Evolutionary conservation across 1,140 invertebrate genomes (phyloP), one percentile per base, ranked within the genome.

Genomic region (Onthophagus taurus): DNA sequence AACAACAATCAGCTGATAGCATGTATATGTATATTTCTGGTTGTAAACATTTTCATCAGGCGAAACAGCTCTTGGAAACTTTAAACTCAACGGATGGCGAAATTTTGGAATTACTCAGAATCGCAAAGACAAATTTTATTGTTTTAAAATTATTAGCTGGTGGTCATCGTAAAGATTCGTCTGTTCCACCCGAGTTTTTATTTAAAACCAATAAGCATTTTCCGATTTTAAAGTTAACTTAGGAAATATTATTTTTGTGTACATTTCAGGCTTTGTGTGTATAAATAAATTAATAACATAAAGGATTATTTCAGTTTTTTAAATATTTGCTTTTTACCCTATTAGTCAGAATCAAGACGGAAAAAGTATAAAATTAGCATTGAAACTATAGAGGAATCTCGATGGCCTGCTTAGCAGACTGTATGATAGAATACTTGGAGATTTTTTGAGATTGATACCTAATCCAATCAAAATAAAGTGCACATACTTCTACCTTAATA

Each of bases 61-160:
- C 91, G 3, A 80, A 86, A 47, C 80, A 80, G 52, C 74, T 91
- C 30, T 68, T 93, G 33, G 90, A 94, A 66, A 80, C 71, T 20
- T 79, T 94, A 51, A 68, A 75, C 11, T 81, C 76, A 58, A 78
- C 78, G 11, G 81, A 85, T 57, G 80, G 81, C 55, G 89, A 93
- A 75, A 78, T 91, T 42, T 70, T 77, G 39, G 81, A 83, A 57
- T 72, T 94, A 29, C 66, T 95, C 4, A 88, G 88, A 72, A 81
- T 95, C 37, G 80, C 84, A 1, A 95, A 96, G 72, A 94, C 87
- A 0, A 97, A 97, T 72, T 93, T 92, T 64, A 81, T 97, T 47
- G 92, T 96, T 5, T 76, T 94, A 65, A 94, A 94, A 70, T 68
- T 97, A 21, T 67, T 96, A 30, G 83, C 85, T 4, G 87, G 85